Evolutionary conservation across 2,113 vertebrate species (phyloP), one percentile per base, ranked within the genome.

Genomic region (Corythoichthys haematopterus): DNA sequence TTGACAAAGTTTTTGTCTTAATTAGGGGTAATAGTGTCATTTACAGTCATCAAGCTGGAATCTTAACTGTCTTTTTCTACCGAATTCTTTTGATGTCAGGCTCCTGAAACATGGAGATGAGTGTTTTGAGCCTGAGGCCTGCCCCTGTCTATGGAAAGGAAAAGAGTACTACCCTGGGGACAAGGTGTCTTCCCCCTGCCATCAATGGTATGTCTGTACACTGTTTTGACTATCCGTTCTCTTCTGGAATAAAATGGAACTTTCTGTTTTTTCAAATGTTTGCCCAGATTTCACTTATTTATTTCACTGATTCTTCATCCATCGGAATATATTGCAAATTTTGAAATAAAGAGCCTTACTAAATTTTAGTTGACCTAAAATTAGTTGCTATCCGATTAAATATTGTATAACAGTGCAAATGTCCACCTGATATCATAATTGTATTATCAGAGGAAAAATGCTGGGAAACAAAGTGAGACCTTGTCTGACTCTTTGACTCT

Each of bases 91-190:
- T 56, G 28, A 10, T 11, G 13, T 11, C 59, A 99, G 97, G 33
- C 83, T 95, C 64, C 90, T 99, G 84, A 96, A 94, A 89, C 94
- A 96, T 1, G 95, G 94, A 12, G 93, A 95, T 63, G 85, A 93
- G 8, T 99, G 97, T 68, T 95, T 98, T 80, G 88, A 92, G 57
- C 91, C 92, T 3, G 84, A 87, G 16, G 91, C 94, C 69, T 99
- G 97, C 38, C 97, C 97, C 0, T 99, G 97, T 74, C 87, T 93
- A 1, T 99, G 97, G 97, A 98, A 98, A 84, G 96, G 95, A 76
- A 98, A 95, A 79, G 96, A 99, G 65, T 98, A 95, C 75, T 98
- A 93, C 80, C 95, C 96, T 0, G 96, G 96, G 1, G 96, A 99
- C 80, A 88, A 87, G 84, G 95, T 98, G 0, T 89, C 84, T 59